Evolutionary conservation across 37 sponge, comb jelly and placozoan species (phyloP), one percentile per base, ranked within the genome.

Genomic region (Theonella swinhoei): DNA sequence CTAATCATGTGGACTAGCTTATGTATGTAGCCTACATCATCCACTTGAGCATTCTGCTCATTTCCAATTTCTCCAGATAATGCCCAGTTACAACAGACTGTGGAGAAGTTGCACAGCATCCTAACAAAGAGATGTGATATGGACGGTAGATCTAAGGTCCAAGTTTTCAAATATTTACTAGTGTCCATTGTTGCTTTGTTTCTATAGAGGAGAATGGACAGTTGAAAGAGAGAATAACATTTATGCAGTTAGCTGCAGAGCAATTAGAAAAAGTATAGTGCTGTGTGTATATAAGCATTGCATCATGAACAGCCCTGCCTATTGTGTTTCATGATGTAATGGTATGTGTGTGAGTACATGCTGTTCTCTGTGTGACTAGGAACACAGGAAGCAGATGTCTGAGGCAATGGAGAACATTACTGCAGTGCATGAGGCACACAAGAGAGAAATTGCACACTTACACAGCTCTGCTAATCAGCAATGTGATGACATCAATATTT

Each of bases 401-500:
- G 79, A 80, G 29, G 86, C 89, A 24, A n/a, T 92, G 47, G 89
- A 82, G 22, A 81, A 84, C 42, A 22, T 92, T 63, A 39, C 80
- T 58, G 81, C 88, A n/a, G 83, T 82, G 8, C 69, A 83, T 4
- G 85, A 82, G n/a, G 77, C 91, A 37, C 91, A 93, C 80, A 83
- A 84, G 74, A 78, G 41, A 41, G 94, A 93, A 35, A 70, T 90
- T 24, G 70, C 71, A 1, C 58, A 66, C 23, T 24, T 74, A 24
- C 89, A 85, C 7, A 75, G 77, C 1, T 0, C 42, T 4, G 43
- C 80, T 5, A 67, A 79, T 2, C 77, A 80, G 39, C 80, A 88
- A 77, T 31, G 92, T 87, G 66, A 81, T 31, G 22, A 0, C 68
- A 64, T 25, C 23, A 1, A 23, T 5, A 3, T 5, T 59, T 17